These are phyloP conservation scores for Cylindroiulus punctatus DNA, from an alignment of 2,888 invertebrate species.

Conservation along the genomic window DNA sequence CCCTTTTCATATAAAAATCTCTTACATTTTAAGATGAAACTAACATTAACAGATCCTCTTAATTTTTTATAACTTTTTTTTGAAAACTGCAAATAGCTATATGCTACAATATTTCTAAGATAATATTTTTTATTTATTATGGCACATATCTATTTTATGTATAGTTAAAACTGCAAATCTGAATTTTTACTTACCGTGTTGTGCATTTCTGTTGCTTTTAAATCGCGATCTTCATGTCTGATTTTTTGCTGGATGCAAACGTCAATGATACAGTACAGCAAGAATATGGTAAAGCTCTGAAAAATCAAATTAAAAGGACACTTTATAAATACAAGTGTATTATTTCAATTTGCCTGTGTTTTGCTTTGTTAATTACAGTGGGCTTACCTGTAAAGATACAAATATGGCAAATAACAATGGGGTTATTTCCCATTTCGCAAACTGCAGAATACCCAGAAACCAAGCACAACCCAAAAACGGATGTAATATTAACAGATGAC, in stretches of 20 bases:
- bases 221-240: no score
- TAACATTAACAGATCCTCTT: no score
- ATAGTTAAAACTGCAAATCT: neutral
- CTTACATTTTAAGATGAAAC: no score
- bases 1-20: no score
- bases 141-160: no score
- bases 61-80: no score
- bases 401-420: neutral
- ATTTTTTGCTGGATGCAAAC: neutral
- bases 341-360: neutral
- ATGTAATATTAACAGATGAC: constrained; percentile 31
- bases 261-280: neutral
- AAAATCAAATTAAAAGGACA: neutral
- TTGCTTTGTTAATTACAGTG: neutral
- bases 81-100: no score
- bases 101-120: no score
- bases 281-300: constrained; percentile 2
- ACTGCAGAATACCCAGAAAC: constrained; percentile 12
- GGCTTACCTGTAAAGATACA: neutral
- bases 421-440: neutral
- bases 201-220: neutral
- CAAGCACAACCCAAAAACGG: neutral
- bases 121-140: no score
- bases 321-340: neutral
- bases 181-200: neutral